Base-by-base conservation (phyloP, 2,797 vertebrate species). In the Sebastes iracundus region DNA sequence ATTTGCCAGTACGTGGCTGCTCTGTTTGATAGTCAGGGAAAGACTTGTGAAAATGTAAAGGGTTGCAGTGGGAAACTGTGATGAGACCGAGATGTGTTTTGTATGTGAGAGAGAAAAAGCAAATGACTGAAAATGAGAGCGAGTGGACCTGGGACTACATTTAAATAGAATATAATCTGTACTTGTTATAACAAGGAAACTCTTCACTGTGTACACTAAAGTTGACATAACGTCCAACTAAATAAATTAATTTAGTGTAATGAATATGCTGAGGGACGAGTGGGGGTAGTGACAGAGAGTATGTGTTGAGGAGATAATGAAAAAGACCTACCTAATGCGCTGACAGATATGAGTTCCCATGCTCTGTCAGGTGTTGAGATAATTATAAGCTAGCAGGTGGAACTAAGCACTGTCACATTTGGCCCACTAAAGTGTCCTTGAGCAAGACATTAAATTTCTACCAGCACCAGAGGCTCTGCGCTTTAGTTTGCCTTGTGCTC, bases 371-470 rank as follows among this genome's bases (percentile, higher is more conserved):
- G 64, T 87, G 61, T 75, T 76, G 38, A 70, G 66, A 75, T 83
- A 84, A 87, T 84, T 87, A 77, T 67, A 69, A 85, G 35, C 13
- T 46, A 79, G 63, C 75, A 72, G 69, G 60, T 88, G 81, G 77
- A 88, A 85, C 79, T 86, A 80, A 87, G 67, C 67, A 66, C 81
- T 84, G 69, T 82, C 75, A 79, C 72, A 76, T 82, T 85, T 75
- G 27, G 18, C 56, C 60, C 38, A 14, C 35, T 81, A 22, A 77
- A 73, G 67, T 53, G 59, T 87, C 84, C 81, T 82, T 77, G 32
- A 80, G 80, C 67, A 82, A 82, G 63, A 79, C 71, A 12, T 68
- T 53, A 25, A 33, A 5, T 82, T 56, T 79, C 20, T 60, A 61
- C 42, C 59, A 25, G 12, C 27, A 14, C 11, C 27, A 22, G 12